These are phyloP conservation scores for Triplophysa bombifrons DNA, from an alignment of 2,797 vertebrate species.

Conservation along the genomic window DNA sequence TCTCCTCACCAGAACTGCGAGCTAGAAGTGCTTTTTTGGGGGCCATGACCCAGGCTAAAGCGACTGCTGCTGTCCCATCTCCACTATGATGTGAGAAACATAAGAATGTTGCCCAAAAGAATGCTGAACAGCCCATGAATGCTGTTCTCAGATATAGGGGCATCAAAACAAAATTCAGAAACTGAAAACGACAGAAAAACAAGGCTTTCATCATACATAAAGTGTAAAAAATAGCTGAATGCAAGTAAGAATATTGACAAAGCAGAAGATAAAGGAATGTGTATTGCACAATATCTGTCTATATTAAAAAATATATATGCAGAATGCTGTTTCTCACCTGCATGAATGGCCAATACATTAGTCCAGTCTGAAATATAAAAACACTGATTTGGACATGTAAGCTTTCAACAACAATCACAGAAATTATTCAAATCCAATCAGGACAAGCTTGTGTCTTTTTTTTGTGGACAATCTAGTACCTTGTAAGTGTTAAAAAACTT, in stretches of 20 bases:
- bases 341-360: slow-evolving; percentile 94
- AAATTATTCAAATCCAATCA: no score
- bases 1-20: slow-evolving; percentile 56
- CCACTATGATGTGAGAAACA: slow-evolving; percentile 89
- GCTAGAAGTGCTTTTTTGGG: slow-evolving; percentile 69
- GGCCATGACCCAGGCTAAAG: slow-evolving; percentile 75
- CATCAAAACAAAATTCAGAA: slow-evolving; percentile 89
- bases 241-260: not conserved
- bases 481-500: slow-evolving; percentile 95
- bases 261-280: not conserved
- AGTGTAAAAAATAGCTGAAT: not conserved
- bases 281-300: not conserved
- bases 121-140: slow-evolving; percentile 89
- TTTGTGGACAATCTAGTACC: slow-evolving; percentile 69
- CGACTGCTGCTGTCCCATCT: slow-evolving; percentile 80
- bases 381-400: not conserved
- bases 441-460: not conserved
- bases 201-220: not conserved
- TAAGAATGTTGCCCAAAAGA: slow-evolving; percentile 92
- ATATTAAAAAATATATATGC: not conserved
- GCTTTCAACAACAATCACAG: not conserved
- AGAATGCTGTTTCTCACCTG: slow-evolving; percentile 79
- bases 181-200: slow-evolving; percentile 68
- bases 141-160: slow-evolving; percentile 86
- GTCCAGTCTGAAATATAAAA: slow-evolving; percentile 81